Evolutionary conservation across 2,113 vertebrate species (phyloP).

Genomic region (Pseudolaguvia tuberculata): DNA sequence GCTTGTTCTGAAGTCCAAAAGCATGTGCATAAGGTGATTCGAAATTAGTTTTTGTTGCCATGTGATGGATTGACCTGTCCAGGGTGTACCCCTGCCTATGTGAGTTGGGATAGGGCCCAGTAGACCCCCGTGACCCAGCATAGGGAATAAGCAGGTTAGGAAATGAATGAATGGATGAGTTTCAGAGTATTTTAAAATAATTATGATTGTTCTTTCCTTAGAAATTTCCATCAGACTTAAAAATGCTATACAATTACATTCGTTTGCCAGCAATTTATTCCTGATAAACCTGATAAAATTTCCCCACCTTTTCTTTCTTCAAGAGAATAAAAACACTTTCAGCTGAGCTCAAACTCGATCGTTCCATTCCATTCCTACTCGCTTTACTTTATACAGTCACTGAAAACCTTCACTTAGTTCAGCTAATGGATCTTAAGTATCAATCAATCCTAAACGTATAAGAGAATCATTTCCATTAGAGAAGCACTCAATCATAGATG

Average conservation of each 20-base stretch:
- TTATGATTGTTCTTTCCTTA: not conserved
- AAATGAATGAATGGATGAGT: too few relatives aligned
- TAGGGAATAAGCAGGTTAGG: too few relatives aligned
- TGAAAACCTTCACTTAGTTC: slow-evolving; percentile 8
- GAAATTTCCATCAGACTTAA: not conserved
- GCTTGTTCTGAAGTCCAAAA: too few relatives aligned
- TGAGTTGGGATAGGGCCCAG: too few relatives aligned
- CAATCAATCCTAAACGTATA: slow-evolving; percentile 32
- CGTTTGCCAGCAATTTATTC: not conserved
- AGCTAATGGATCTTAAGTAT: slow-evolving; percentile 25
- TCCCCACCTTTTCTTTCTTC: not conserved
- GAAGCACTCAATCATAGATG: slow-evolving; percentile 3
- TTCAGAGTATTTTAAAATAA: not conserved
- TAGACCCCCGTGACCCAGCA: too few relatives aligned
- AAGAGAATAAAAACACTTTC: not conserved
- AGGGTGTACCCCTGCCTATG: too few relatives aligned
- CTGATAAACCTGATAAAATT: slow-evolving; percentile 23
- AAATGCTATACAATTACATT: not conserved
- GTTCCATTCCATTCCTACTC: not conserved
- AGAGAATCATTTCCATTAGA: slow-evolving; percentile 28
- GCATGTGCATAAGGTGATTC: too few relatives aligned
- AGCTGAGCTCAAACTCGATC: not conserved
- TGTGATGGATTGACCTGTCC: too few relatives aligned
- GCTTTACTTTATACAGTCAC: not conserved
- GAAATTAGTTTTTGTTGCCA: too few relatives aligned